Conservation (phyloP, 2,113 vertebrate species). For the Marcusenius ussheri region DNA sequence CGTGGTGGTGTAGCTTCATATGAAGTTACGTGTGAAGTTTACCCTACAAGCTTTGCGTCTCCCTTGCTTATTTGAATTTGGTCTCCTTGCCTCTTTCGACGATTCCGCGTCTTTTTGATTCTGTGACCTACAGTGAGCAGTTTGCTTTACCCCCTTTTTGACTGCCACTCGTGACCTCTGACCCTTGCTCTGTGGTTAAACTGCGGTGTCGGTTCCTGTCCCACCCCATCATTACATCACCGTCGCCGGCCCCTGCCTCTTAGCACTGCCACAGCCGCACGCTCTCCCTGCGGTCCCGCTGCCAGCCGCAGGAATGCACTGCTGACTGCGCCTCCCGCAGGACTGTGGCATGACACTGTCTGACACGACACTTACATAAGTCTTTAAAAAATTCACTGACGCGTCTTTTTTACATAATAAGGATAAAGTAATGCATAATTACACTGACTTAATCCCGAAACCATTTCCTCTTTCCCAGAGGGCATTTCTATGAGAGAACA, state of each 20-base stretch:
- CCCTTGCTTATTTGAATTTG: not conserved
- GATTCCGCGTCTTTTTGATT: not conserved
- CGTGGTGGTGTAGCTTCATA: not conserved
- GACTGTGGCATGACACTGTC: slow-evolving; percentile 22
- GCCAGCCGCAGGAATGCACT: slow-evolving; percentile 29
- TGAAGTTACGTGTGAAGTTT: not conserved
- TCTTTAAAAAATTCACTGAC: not conserved
- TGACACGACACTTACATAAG: not conserved
- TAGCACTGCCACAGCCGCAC: not conserved
- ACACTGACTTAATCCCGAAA: not conserved
- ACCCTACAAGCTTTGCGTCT: not conserved
- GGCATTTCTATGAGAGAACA: not conserved
- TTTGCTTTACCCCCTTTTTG: not conserved
- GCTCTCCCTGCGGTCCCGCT: not conserved
- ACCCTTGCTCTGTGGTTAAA: not conserved
- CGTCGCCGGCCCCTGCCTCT: slow-evolving; percentile 26
- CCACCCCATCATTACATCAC: slow-evolving; percentile 32
- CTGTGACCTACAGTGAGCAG: not conserved
- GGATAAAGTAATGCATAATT: not conserved
- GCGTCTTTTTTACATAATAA: not conserved
- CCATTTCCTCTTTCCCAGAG: not conserved
- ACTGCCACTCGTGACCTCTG: not conserved
- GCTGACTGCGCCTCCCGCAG: slow-evolving; percentile 39
- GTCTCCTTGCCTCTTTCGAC: not conserved
- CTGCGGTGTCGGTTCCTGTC: slow-evolving; percentile 6